Percentiles rank a stretch among this genome's conserved stretches.
These are phyloP conservation scores for Arge pagana DNA, from an alignment of 2,888 invertebrate genomes.

Conservation along the genomic window DNA sequence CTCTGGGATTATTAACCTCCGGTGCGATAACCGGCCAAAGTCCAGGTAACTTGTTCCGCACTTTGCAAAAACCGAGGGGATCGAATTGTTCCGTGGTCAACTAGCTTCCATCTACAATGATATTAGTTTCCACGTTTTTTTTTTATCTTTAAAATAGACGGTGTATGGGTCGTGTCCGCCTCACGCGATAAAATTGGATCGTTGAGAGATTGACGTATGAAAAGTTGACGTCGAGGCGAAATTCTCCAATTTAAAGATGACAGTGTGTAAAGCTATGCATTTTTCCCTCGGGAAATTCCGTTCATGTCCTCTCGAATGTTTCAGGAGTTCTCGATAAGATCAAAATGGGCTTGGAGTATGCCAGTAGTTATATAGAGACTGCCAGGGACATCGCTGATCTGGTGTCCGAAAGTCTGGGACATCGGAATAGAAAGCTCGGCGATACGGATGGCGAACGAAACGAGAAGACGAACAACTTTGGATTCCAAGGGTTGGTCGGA, in stretches of 20 bases:
- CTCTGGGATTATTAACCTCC: background rate
- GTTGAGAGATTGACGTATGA: no score
- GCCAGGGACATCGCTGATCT: slow-evolving; percentile 67
- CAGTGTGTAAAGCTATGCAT: no score
- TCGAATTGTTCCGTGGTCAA: no score
- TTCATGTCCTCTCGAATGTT: slow-evolving; percentile 1
- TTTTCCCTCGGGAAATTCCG: no score
- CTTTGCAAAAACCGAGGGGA: no score
- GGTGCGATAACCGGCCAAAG: background rate
- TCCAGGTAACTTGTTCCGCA: background rate
- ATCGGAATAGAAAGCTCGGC: slow-evolving; percentile 40
- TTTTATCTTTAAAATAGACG: no score
- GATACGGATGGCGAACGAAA: slow-evolving; percentile 40
- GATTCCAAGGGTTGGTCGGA: slow-evolving; percentile 51
- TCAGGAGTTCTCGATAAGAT: slow-evolving; percentile 58
- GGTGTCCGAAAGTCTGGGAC: slow-evolving; percentile 63
- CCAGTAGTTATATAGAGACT: slow-evolving; percentile 59
- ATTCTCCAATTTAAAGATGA: no score
- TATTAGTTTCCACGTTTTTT: no score
- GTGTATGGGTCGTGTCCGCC: no score
- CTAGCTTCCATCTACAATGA: no score
- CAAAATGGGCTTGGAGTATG: slow-evolving; percentile 60
- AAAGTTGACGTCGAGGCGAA: no score
- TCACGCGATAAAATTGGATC: no score
- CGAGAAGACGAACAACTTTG: slow-evolving; percentile 32